Evolutionary conservation across 2,888 invertebrate species (phyloP), one percentile per base, ranked within the genome.

Genomic region (Magallana nippona): DNA sequence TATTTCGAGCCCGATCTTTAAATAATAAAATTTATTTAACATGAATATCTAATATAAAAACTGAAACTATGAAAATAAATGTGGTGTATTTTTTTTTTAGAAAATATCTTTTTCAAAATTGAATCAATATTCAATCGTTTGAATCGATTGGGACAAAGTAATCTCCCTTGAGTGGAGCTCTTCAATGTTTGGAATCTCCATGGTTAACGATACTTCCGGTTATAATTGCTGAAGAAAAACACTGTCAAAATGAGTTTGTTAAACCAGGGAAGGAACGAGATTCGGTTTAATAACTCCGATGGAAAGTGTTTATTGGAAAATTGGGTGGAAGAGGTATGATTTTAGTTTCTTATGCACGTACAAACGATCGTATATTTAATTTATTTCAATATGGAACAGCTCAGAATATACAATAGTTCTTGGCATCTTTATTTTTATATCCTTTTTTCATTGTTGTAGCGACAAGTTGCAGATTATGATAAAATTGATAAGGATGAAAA

Each of bases 321-420:
- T 87, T 94, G 94, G 94, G 93, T 94, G 1, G 94, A 94, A 91
- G 94, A 94, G 92, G 94, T 94, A 89, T 22, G 63, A 77, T 8
- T 3, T 17, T 11, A 22, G 27, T 10, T 32, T 77, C 8, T 77
- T 44, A 19, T 44, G 0, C 44, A 44, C 44, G 44, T 44, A 44
- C 44, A 44, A 44, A 44, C 44, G 8, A 44, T 8, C 44, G 44
- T 44, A 8, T 44, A 44, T 44, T 44, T 44, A 27, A 44, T 44
- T 44, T 44, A 44, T 44, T 44, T 44, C 44, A 62, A n/a, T n/a
- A 62, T 62, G 11, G 19, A 19, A 62, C 44, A 8, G 8, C 5
- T 44, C 44, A 44, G 44, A 8, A 44, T 8, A 8, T 44, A 44
- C 44, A 5, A 8, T 44, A 44, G 8, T 44, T 44, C 44, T 5